phyloP scores from a whole-genome alignment of 2,888 invertebrate species.

The Drosophila emarginata region DNA sequence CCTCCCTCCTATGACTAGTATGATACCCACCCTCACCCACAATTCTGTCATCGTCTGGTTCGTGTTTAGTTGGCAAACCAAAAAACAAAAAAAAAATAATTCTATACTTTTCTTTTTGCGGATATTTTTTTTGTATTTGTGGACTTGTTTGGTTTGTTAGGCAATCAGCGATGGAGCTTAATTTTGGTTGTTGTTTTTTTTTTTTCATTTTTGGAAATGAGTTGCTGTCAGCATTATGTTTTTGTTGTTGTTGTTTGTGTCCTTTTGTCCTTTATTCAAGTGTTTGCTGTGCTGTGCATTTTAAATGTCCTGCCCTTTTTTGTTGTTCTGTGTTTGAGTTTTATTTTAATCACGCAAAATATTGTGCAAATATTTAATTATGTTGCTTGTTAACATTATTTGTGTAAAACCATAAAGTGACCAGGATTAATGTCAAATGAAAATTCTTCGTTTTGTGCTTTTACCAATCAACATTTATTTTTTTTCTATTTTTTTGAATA shows the following conservation, averaged over 20 bases:
- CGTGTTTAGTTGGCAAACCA: conserved; percentile 31
- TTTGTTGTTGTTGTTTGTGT: conserved; percentile 28
- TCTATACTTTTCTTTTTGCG: conserved; percentile 51
- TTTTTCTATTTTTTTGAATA: not conserved
- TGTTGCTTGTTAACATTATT: conserved; percentile 73
- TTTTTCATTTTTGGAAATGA: conserved; percentile 49
- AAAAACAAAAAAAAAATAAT: conserved; percentile 46
- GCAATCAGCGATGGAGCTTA: conserved; percentile 62
- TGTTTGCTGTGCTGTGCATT: conserved; percentile 60
- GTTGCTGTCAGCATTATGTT: conserved; percentile 58
- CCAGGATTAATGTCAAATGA: conserved; percentile 36
- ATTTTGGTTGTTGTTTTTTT: conserved; percentile 57
- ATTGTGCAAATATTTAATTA: conserved; percentile 71
- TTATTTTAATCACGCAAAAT: conserved; percentile 71
- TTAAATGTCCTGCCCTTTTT: conserved; percentile 39
- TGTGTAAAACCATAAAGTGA: conserved; percentile 51
- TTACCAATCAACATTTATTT: not conserved
- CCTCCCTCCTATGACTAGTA: no score
- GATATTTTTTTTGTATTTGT: not conserved
- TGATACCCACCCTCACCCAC: not conserved
- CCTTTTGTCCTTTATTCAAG: conserved; percentile 15
- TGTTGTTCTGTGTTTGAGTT: conserved; percentile 47
- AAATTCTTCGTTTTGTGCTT: not conserved
- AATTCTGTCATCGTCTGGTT: not conserved
- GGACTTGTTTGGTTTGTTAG: conserved; percentile 64